Evolutionary conservation across 1,140 invertebrate species (phyloP).

Genomic region (Hypsibius dujardini): DNA sequence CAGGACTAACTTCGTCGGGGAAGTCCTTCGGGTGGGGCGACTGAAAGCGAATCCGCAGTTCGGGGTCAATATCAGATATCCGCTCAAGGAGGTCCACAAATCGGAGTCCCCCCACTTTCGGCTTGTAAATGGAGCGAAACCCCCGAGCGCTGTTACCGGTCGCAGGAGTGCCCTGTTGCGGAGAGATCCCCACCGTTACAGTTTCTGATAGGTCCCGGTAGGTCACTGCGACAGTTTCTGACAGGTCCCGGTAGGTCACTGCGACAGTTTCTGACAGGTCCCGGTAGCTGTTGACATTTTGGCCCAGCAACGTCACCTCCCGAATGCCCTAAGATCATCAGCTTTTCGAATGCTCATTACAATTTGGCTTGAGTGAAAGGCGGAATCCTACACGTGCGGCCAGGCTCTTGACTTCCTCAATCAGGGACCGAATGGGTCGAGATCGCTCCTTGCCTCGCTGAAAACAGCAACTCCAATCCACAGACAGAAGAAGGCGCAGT

Average conservation of each 20-base stretch:
- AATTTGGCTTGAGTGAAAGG: no score
- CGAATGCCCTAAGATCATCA: conserved; percentile 46
- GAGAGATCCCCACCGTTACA: no score
- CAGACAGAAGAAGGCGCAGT: conserved; percentile 28
- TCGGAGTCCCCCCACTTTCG: conserved; percentile 58
- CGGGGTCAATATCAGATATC: conserved; percentile 62
- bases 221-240: conserved; percentile 25
- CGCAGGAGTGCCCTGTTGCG: no score
- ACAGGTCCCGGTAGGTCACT: conserved; percentile 25
- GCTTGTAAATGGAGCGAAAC: conserved; percentile 83
- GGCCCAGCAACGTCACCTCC: conserved; percentile 69
- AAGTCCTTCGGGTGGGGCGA: conserved; percentile 97
- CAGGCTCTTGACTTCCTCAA: conserved; percentile 59
- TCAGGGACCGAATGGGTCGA: conserved; percentile 60
- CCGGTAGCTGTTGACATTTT: conserved; percentile 94
- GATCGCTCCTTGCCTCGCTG: conserved; percentile 51
- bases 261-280: conserved; percentile 41
- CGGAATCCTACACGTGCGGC: no score
- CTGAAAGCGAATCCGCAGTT: conserved; percentile 84
- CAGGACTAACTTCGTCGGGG: conserved; percentile 83
- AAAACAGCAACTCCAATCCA: conserved; percentile 31
- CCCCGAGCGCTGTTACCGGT: no score
- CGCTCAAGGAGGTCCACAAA: conserved; percentile 69
- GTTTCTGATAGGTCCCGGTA: conserved; percentile 30
- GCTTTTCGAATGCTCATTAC: conserved; percentile 17